Base-by-base conservation (phyloP, 2,113 vertebrate species). In the Thalassarche chlororhynchos region DNA sequence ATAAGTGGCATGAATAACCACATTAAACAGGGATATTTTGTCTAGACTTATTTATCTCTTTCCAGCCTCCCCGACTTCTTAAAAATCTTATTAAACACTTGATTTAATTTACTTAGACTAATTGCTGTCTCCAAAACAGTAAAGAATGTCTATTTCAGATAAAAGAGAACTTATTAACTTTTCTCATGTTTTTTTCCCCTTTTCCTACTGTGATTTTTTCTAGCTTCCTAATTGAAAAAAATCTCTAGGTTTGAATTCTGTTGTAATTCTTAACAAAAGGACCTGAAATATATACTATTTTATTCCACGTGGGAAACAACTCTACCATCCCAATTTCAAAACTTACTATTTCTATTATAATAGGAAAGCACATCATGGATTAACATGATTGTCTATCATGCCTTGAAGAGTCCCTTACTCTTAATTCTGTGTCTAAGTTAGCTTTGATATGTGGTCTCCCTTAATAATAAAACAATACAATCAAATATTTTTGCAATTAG, bases 21-120 rank as follows among this genome's bases (percentile, higher is more conserved):
- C 68, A 87, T 95, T 81, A 92, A 96, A 89, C 8, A 54, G 16
- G 17, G n/a, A 54, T 70, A 81, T 89, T 92, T 96, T 84, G 19
- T 91, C 55, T 74, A 86, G 76, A 81, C 55, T 79, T 61, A 86
- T 58, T 95, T 82, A 44, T 86, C 46, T 90, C 40, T 80, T 93
- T 92, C 58, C 46, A 86, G 68, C 60, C 62, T 85, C 86, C 54
- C 5, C 2, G 29, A 44, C 71, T 65, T 89, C 72, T 82, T 77
- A 77, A 86, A 90, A 92, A 88, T 88, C 24, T 44, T 90, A 20
- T 65, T 86, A 80, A 76, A 90, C 5, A 69, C 16, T 57, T 3
- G 2, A 47, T 80, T 83, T 79, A 85, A 86, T 77, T 72, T 82
- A 44, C 34, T 86, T 86, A 78, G 17, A 13, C 12, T 82, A 76